Conservation (phyloP, 2,888 invertebrate genomes). For the Tridacna crocea region DNA sequence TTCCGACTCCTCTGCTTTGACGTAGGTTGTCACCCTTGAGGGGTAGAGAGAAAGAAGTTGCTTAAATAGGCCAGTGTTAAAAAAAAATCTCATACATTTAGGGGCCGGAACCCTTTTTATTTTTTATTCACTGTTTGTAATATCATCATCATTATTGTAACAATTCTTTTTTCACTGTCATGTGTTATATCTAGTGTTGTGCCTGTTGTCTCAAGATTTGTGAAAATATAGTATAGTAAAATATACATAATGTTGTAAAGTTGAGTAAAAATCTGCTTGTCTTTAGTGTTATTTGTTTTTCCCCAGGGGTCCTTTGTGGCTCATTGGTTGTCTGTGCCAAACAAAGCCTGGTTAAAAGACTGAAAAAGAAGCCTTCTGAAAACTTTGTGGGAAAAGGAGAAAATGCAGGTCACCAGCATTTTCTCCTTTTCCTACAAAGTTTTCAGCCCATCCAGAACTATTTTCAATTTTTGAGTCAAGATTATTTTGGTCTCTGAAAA, state of each 20-base stretch:
- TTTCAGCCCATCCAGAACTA: no score
- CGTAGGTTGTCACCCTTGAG: no score
- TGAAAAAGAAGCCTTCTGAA: no score
- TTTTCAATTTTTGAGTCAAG: no score
- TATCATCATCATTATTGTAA: neutral
- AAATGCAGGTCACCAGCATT: no score
- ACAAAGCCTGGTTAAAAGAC: no score
- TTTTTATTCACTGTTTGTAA: conserved; percentile 17
- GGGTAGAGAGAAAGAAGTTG: neutral
- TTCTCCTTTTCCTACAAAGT: no score
- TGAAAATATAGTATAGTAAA: conserved; percentile 58
- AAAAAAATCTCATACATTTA: conserved; percentile 24
- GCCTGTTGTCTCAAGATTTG: conserved; percentile 36
- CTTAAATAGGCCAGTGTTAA: conserved; percentile 17
- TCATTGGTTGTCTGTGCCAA: no score
- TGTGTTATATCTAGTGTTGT: conserved; percentile 29
- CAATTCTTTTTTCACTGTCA: neutral
- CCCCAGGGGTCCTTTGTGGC: no score
- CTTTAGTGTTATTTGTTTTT: conserved; percentile 22
- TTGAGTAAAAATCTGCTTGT: conserved; percentile 22
- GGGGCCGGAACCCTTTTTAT: conserved; percentile 30
- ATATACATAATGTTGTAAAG: conserved; percentile 57
- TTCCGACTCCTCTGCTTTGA: no score
- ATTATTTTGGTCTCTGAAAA: no score
- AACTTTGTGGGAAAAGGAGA: no score